These are phyloP conservation scores for Catamblyrhynchus diadema DNA, from an alignment of 2,797 vertebrate genomes.

Conservation along the genomic window DNA sequence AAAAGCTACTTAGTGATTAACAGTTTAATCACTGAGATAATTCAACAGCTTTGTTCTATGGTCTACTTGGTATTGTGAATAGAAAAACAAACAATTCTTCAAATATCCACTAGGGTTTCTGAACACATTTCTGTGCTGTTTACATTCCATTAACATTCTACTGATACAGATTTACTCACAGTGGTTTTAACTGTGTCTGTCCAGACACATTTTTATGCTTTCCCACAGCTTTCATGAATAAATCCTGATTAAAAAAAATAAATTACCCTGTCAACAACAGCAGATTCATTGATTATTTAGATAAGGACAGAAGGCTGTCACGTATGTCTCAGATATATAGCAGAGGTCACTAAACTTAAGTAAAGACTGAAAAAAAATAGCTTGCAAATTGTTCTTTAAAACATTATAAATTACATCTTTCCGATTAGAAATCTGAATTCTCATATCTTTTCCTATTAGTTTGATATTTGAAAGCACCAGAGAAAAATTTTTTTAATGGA, in stretches of 20 bases:
- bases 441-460: neutral
- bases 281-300: neutral
- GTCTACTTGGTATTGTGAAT: neutral
- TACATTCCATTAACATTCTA: neutral
- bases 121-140: neutral
- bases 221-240: neutral
- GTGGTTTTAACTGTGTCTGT: neutral
- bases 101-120: neutral
- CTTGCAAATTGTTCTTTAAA: neutral
- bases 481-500: neutral
- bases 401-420: neutral
- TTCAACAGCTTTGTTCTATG: neutral
- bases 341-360: neutral
- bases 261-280: neutral
- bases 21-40: neutral
- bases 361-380: neutral
- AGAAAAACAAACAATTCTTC: neutral
- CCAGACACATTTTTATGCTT: neutral
- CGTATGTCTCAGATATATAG: neutral
- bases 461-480: neutral
- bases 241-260: neutral
- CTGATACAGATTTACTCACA: neutral
- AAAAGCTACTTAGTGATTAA: neutral
- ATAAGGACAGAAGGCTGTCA: neutral
- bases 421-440: neutral